Evolutionary conservation across 2,113 vertebrate genomes (phyloP).

Genomic region (Thunnus thynnus): DNA sequence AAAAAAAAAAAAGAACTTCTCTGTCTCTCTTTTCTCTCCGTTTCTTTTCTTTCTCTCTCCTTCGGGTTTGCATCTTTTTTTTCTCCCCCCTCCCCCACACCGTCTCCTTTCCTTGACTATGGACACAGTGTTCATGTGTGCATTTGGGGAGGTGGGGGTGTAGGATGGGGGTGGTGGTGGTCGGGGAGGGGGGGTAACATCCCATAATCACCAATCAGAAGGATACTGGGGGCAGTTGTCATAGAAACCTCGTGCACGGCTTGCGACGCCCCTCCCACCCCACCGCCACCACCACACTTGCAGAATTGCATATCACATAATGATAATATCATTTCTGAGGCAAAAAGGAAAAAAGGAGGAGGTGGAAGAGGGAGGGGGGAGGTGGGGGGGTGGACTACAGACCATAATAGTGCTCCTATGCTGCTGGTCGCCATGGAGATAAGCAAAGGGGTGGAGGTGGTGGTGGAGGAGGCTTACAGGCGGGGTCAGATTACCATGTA

Average conservation of each 20-base stretch:
- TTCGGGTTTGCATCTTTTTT: constrained; percentile 37
- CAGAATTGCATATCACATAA: constrained; percentile 77
- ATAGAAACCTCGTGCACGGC: constrained; percentile 79
- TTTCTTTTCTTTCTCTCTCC: constrained; percentile 2
- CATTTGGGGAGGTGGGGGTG: constrained; percentile 52
- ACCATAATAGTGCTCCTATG: constrained; percentile 84
- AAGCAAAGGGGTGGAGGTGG: constrained; percentile 57
- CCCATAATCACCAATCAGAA: constrained; percentile 86
- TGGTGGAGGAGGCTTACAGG: constrained; percentile 60
- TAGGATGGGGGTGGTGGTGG: not conserved
- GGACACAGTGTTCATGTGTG: constrained; percentile 79
- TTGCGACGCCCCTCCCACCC: constrained; percentile 71
- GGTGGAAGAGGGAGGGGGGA: not conserved
- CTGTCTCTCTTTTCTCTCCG: constrained; percentile 31
- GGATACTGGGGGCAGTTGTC: constrained; percentile 80
- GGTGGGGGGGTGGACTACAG: constrained; percentile 59
- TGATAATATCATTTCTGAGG: constrained; percentile 82
- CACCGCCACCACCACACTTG: constrained; percentile 9
- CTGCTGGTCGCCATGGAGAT: constrained; percentile 81
- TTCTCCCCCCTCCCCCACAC: constrained; percentile 61
- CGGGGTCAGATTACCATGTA: constrained; percentile 85
- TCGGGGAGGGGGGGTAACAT: constrained; percentile 60
- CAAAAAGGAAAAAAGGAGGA: constrained; percentile 62
- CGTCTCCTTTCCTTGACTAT: constrained; percentile 64
- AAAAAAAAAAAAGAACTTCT: constrained; percentile 43